A percentile compares a stretch with the other conserved stretches of the same genome.
phyloP scores from a whole-genome alignment of 2,888 invertebrate genomes.

The Dynastes grantii region DNA sequence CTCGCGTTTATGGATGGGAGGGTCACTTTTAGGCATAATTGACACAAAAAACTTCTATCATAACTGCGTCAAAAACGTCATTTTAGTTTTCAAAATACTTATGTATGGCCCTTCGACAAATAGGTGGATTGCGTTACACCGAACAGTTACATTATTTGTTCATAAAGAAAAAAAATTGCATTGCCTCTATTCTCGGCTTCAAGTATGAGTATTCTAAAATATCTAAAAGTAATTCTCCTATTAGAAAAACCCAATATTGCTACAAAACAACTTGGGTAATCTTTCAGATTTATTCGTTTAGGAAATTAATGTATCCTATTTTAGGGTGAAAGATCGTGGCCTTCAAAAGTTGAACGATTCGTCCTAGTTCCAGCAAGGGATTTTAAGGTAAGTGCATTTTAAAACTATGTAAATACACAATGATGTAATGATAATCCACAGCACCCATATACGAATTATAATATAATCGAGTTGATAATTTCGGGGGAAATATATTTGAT shows the following conservation, averaged over 20 bases:
- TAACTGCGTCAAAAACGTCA: slow-evolving; percentile 13
- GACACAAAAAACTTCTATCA: too few relatives aligned
- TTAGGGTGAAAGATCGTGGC: slow-evolving; percentile 13
- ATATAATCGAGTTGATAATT: background rate
- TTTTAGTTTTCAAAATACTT: slow-evolving; percentile 1
- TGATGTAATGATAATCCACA: too few relatives aligned
- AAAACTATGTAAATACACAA: background rate
- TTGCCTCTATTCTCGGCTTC: background rate
- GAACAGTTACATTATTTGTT: background rate
- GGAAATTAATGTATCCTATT: background rate
- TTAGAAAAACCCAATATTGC: background rate
- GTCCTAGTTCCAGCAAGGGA: background rate
- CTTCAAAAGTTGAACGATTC: slow-evolving; percentile 15
- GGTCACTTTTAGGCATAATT: too few relatives aligned
- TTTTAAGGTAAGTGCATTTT: background rate
- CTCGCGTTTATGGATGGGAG: too few relatives aligned
- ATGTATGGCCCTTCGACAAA: slow-evolving; percentile 12
- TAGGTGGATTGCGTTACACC: background rate
- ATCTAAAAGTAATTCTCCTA: slow-evolving; percentile 5
- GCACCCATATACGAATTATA: too few relatives aligned
- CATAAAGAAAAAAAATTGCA: background rate
- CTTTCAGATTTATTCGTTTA: background rate
- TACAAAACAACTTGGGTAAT: slow-evolving; percentile 11
- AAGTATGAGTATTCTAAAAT: background rate
- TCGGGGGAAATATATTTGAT: too few relatives aligned